phyloP scores from a whole-genome alignment of 2,113 vertebrate species.

The Myrmecobius fasciatus region DNA sequence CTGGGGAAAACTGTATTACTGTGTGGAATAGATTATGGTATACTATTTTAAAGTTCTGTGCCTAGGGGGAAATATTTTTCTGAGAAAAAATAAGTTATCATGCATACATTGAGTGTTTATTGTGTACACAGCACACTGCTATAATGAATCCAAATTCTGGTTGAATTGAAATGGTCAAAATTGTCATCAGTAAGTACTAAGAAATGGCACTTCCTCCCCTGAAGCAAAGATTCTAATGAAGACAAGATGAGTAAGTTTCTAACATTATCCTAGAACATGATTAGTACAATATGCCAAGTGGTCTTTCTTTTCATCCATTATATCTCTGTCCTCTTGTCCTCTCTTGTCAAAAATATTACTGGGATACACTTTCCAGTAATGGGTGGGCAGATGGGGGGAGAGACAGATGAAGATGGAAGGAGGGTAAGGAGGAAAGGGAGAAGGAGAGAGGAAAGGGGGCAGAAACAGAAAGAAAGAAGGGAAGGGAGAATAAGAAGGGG shows the following conservation, averaged over 20 bases:
- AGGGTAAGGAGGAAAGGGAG: no score
- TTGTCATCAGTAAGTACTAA: background rate
- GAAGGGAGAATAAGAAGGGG: no score
- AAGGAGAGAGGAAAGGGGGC: no score
- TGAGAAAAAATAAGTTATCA: background rate
- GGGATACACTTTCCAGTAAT: conserved; percentile 40
- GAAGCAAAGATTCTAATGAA: conserved; percentile 63
- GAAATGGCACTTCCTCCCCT: conserved; percentile 4
- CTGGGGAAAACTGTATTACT: background rate
- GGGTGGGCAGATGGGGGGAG: no score
- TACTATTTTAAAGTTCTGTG: background rate
- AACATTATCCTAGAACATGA: background rate
- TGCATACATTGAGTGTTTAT: background rate
- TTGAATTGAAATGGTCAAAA: background rate
- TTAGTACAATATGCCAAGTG: background rate
- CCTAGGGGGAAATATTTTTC: background rate
- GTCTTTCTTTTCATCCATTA: conserved; percentile 2
- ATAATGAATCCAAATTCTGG: background rate
- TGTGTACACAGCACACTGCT: background rate
- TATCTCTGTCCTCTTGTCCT: background rate
- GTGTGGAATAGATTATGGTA: background rate
- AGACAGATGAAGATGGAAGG: no score
- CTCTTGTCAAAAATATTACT: conserved; percentile 35
- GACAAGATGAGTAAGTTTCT: conserved; percentile 54
- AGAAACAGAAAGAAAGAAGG: no score